phyloP scores from a whole-genome alignment of 1,140 invertebrate species.

The Pseudobourletiella spinata region DNA sequence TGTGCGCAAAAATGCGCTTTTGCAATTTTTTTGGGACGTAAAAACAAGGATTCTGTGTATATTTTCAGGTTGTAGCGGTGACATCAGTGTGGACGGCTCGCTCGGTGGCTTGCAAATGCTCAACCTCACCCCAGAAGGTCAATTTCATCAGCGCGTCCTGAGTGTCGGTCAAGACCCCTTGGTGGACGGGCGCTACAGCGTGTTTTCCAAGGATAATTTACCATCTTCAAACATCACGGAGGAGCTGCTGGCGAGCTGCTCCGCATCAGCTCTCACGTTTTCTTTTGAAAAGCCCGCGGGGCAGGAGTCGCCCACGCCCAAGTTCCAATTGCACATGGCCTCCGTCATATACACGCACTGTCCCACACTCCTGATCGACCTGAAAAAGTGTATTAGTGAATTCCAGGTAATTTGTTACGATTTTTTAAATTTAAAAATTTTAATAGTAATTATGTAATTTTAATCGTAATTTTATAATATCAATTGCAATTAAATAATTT shows the following conservation, averaged over 20 bases:
- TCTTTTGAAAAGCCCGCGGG: slow-evolving; percentile 41
- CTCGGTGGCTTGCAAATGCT: slow-evolving; percentile 77
- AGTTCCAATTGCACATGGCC: slow-evolving; percentile 63
- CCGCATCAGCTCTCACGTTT: slow-evolving; percentile 53
- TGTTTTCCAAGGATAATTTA: slow-evolving; percentile 14
- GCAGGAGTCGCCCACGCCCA: slow-evolving; percentile 39
- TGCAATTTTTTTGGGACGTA: no score
- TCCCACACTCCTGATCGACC: slow-evolving; percentile 70
- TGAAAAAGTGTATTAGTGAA: slow-evolving; percentile 42
- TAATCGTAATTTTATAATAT: no score
- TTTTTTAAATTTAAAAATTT: neutral
- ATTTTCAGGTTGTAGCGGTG: neutral
- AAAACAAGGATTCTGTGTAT: no score
- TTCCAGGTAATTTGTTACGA: slow-evolving; percentile 24
- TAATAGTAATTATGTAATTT: no score
- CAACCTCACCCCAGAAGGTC: slow-evolving; percentile 77
- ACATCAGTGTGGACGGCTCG: slow-evolving; percentile 59
- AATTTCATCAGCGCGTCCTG: slow-evolving; percentile 64
- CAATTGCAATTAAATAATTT: no score
- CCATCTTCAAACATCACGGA: slow-evolving; percentile 38
- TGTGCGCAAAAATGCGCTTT: no score
- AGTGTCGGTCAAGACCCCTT: slow-evolving; percentile 71
- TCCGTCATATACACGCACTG: slow-evolving; percentile 91
- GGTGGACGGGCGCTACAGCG: slow-evolving; percentile 45
- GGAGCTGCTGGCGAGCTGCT: slow-evolving; percentile 14